Conservation (phyloP, 2,797 vertebrate genomes). For the Adelosebastes latens region DNA sequence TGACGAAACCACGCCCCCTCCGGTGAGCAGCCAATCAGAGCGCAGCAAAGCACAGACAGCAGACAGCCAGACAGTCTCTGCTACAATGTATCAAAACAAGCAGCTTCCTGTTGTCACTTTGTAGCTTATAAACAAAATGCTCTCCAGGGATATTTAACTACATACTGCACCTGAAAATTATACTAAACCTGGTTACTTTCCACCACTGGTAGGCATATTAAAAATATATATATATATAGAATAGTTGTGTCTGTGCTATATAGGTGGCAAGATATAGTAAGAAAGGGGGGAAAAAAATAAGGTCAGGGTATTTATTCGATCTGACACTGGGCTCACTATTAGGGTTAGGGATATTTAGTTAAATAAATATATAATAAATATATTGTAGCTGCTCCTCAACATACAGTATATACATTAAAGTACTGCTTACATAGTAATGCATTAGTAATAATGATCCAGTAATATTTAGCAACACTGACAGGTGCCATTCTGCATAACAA, state of each 20-base stretch:
- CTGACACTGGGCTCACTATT: neutral
- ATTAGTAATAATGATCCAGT: neutral
- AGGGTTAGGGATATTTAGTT: neutral
- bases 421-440: neutral
- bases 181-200: neutral
- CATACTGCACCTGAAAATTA: neutral
- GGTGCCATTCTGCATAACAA: neutral
- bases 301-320: neutral
- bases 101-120: slow-evolving; percentile 23
- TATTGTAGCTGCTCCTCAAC: neutral
- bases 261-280: neutral
- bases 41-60: slow-evolving; percentile 64
- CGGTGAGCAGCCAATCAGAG: slow-evolving; percentile 42
- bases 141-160: neutral
- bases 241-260: neutral
- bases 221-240: too few species aligned
- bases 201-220: neutral
- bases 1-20: slow-evolving; percentile 63
- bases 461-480: neutral
- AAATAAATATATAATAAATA: neutral
- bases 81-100: slow-evolving; percentile 63
- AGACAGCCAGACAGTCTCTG: slow-evolving; percentile 56
- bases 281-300: too few species aligned
- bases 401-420: neutral
- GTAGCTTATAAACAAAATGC: slow-evolving; percentile 14